Conservation (phyloP, 2,113 vertebrate genomes). For the Morone chrysops region DNA sequence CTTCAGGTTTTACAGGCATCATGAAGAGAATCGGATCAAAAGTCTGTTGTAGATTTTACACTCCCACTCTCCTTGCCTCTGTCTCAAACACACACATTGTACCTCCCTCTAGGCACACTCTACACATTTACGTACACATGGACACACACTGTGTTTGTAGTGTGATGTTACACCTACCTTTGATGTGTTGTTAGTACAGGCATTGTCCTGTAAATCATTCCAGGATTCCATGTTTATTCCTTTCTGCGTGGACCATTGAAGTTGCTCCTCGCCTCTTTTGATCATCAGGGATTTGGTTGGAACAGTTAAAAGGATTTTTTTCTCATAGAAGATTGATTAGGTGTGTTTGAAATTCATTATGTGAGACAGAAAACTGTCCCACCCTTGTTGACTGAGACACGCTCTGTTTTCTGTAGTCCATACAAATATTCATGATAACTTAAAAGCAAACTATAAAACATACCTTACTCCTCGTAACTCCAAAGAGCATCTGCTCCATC, state of each 20-base stretch:
- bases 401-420: not conserved
- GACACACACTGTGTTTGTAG: constrained; percentile 31
- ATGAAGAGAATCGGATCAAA: constrained; percentile 6
- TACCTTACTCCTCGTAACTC: not conserved
- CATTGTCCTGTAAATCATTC: constrained; percentile 68
- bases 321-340: constrained; percentile 46
- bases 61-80: not conserved
- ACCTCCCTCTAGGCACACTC: not conserved
- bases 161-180: constrained; percentile 46
- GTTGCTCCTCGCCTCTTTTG: constrained; percentile 49
- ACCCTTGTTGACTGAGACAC: not conserved
- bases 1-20: not conserved
- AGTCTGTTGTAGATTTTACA: constrained; percentile 15
- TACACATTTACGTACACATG: not conserved
- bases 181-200: constrained; percentile 66
- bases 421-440: not conserved
- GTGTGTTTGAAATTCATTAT: constrained; percentile 59
- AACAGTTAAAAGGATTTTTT: constrained; percentile 52
- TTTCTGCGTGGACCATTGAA: constrained; percentile 51
- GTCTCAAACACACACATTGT: constrained; percentile 1
- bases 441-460: constrained; percentile 4
- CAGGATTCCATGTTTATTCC: constrained; percentile 62
- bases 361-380: constrained; percentile 6
- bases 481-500: not conserved
- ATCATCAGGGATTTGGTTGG: constrained; percentile 57